Evolutionary conservation across 2,113 vertebrate genomes (phyloP).

Genomic region (Oncorhynchus keta): DNA sequence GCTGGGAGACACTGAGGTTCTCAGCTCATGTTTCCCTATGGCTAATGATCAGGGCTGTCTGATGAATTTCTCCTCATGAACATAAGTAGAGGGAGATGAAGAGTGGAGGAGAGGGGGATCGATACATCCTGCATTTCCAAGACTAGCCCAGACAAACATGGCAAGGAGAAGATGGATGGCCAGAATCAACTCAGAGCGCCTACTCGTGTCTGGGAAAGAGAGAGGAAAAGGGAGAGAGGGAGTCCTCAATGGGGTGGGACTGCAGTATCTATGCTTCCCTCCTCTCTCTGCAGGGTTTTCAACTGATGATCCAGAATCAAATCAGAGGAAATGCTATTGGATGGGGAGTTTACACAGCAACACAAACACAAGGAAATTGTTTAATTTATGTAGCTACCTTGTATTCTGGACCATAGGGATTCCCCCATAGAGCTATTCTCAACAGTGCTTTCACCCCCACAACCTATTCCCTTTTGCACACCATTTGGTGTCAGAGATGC

Average conservation of each 20-base stretch:
- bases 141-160: conserved; percentile 37
- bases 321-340: background rate
- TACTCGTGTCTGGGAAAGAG: background rate
- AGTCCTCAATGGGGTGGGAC: background rate
- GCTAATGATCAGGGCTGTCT: background rate
- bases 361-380: conserved; percentile 36
- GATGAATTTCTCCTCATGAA: conserved; percentile 9
- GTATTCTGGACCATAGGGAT: conserved; percentile 39
- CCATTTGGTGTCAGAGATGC: conserved; percentile 47
- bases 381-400: conserved; percentile 37
- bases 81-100: background rate
- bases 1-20: background rate
- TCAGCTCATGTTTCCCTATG: conserved; percentile 28
- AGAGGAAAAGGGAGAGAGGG: background rate
- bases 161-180: conserved; percentile 51
- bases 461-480: conserved; percentile 30
- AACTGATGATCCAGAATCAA: background rate
- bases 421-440: conserved; percentile 18
- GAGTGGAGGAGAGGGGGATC: conserved; percentile 35
- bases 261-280: conserved; percentile 4
- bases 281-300: conserved; percentile 4
- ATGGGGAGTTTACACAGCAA: conserved; percentile 2
- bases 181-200: conserved; percentile 30
- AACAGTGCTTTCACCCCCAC: conserved; percentile 13
- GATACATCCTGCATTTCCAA: conserved; percentile 49